A percentile compares a stretch with the other conserved stretches of the same genome.
These are phyloP conservation scores for Schizopygopsis pylzovi DNA, from an alignment of 2,797 vertebrate genomes.

Conservation along the genomic window DNA sequence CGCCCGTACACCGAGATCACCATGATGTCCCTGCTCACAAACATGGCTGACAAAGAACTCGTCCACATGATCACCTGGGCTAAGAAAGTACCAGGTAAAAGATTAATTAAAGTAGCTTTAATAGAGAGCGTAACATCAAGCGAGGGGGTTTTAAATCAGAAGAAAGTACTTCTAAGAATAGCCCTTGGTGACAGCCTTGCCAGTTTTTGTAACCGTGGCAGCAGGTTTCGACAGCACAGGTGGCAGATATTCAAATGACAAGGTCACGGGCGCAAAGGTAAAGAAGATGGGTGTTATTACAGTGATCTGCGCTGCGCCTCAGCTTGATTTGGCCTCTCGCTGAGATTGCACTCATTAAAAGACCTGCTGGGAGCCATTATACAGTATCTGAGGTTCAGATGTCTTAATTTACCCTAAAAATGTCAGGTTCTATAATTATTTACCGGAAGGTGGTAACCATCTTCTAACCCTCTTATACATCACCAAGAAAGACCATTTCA, in stretches of 20 bases:
- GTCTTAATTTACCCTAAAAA: constrained; percentile 5
- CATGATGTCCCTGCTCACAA: constrained; percentile 96
- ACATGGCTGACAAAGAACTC: constrained; percentile 95
- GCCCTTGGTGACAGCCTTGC: constrained; percentile 54
- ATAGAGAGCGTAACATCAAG: background rate
- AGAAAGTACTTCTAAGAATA: background rate
- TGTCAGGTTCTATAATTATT: background rate
- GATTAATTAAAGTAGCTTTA: constrained; percentile 30
- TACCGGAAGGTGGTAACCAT: background rate
- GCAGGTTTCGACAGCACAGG: constrained; percentile 51
- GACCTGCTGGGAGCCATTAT: constrained; percentile 51
- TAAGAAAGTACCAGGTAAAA: constrained; percentile 96
- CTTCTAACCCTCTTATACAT: background rate
- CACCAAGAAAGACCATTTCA: background rate
- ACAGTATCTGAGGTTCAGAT: constrained; percentile 8
- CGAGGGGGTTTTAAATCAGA: background rate
- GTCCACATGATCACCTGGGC: constrained; percentile 99
- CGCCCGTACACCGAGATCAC: constrained; percentile 93
- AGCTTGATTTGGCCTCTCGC: constrained; percentile 59
- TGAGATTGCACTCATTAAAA: constrained; percentile 65
- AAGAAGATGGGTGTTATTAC: constrained; percentile 69
- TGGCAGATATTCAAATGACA: constrained; percentile 53
- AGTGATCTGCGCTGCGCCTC: constrained; percentile 68
- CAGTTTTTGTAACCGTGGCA: constrained; percentile 52
- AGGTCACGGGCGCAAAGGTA: constrained; percentile 63